Evolutionary conservation across 1,140 invertebrate species (phyloP), one percentile per base, ranked within the genome.

Genomic region (Caenorhabditis remanei): DNA sequence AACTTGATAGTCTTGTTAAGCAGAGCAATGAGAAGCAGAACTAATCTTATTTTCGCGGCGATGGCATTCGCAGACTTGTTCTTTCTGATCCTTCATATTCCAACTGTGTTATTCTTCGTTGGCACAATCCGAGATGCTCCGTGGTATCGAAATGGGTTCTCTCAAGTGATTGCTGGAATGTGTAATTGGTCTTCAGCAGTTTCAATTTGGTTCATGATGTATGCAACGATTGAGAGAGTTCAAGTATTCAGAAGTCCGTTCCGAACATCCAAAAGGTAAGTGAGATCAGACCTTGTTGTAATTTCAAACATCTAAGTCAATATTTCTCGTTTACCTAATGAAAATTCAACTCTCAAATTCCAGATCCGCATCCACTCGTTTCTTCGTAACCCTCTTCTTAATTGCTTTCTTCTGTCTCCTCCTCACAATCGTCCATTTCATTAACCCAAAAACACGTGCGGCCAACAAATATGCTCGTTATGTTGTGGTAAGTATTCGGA

Each of bases 161-260:
- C 55, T 21, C 83, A 84, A 40, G 67, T 63, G 48, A 41, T 53
- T 14, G 65, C 67, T 8, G 63, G 63, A n/a, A 53, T 85, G 48
- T 32, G 75, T 7, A 85, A 85, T 41, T 85, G 85, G 85, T 75
- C 24, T 7, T 71, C 63, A 21, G 85, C 85, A 4, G 53, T 46
- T 24, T 85, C 85, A 46, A 85, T 85, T 67, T 85, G 85, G 85
- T 67, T 75, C n/a, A 85, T 85, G 85, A 85, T 67, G 48, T 85
- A 85, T 58, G 85, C 85, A 4, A 85, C 85, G n/a, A 50, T 85
- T 48, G 85, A 85, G 50, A 65, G 85, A 14, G 85, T 85, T 19
- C 85, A 85, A 16, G 85, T 85, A 0, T 71, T 85, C 53, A 32
- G 85, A 56, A 85, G 85, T 53, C 85, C 85, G 11, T 85, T 85